Evolutionary conservation across 1,140 invertebrate genomes (phyloP).

Genomic region (Lerema accius): DNA sequence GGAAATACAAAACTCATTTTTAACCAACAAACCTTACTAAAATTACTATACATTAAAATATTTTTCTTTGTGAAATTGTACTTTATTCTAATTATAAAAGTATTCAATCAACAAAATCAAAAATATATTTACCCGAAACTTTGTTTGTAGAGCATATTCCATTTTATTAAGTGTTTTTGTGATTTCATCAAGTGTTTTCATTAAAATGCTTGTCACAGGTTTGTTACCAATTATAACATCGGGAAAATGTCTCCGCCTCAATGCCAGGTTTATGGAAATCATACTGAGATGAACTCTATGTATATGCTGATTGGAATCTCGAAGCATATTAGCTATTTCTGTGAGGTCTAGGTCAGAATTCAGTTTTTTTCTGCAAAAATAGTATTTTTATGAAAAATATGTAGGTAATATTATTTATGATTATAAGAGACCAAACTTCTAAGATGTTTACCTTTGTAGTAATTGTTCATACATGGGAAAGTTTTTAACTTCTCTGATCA

Average conservation of each 20-base stretch:
- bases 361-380: constrained; percentile 28
- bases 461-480: constrained; percentile 67
- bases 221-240: constrained; percentile 60
- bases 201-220: constrained; percentile 69
- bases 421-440: neutral
- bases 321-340: constrained; percentile 67
- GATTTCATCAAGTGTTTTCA: constrained; percentile 66
- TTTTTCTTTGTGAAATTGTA: no score
- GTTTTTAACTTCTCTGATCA: constrained; percentile 68
- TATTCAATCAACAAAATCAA: no score
- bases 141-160: constrained; percentile 63
- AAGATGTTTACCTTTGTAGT: constrained; percentile 42
- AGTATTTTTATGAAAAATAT: neutral
- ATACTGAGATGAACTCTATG: constrained; percentile 72
- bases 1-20: constrained; percentile 40
- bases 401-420: neutral
- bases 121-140: constrained; percentile 62
- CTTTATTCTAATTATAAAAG: no score
- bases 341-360: constrained; percentile 54
- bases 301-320: constrained; percentile 70
- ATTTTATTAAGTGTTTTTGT: constrained; percentile 68
- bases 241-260: constrained; percentile 57
- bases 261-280: constrained; percentile 61
- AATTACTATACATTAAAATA: no score
- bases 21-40: no score